phyloP scores from a whole-genome alignment of 2,113 vertebrate species.

The Sprattus sprattus region DNA sequence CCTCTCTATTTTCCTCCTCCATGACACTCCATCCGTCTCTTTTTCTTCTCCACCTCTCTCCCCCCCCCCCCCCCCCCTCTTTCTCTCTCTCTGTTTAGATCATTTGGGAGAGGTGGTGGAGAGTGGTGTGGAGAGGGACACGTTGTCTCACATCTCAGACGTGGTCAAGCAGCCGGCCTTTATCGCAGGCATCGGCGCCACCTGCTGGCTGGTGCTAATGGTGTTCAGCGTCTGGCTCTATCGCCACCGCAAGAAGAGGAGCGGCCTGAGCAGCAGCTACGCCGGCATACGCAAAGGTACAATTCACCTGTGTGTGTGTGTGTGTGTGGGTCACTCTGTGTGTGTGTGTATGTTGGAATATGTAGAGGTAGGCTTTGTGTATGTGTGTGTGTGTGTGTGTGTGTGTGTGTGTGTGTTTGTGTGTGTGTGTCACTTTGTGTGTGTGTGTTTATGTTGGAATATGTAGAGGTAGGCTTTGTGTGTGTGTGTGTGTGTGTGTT shows the following conservation, averaged over 20 bases:
- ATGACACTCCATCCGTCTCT: background rate
- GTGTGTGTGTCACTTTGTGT: background rate
- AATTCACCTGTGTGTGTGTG: too few relatives aligned
- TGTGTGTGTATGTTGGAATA: background rate
- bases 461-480: too few relatives aligned
- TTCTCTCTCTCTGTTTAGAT: background rate
- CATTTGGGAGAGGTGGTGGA: conserved; percentile 65
- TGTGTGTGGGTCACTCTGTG: conserved; percentile 19
- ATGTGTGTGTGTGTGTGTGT: background rate
- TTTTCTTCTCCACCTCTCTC: background rate
- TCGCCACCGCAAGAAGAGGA: conserved; percentile 89
- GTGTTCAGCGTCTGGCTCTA: conserved; percentile 95
- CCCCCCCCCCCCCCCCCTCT: background rate
- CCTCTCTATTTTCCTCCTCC: background rate
- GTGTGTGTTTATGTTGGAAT: conserved; percentile 7
- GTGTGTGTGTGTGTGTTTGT: conserved; percentile 10
- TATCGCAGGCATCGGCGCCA: conserved; percentile 90
- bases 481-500: conserved; percentile 23
- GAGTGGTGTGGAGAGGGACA: conserved; percentile 71
- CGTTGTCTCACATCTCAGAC: conserved; percentile 88
- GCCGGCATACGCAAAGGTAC: conserved; percentile 91
- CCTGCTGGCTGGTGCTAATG: conserved; percentile 93
- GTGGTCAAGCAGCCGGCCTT: conserved; percentile 93
- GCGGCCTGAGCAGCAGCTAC: conserved; percentile 84
- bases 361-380: too few relatives aligned